Evolutionary conservation across 2,888 invertebrate species (phyloP).

Genomic region (Callimorpha dominula): DNA sequence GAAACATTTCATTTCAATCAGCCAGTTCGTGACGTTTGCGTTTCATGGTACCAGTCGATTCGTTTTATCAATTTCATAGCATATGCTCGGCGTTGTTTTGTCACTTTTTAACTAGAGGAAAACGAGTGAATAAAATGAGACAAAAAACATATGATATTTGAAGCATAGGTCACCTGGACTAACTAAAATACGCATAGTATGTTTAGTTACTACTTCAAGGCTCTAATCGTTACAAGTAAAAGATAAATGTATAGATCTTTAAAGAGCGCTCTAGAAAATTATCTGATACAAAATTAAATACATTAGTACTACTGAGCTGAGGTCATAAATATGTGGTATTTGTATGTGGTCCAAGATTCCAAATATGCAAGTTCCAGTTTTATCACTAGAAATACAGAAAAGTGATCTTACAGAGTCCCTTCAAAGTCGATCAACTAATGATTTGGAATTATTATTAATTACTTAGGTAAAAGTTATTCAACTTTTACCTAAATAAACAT

Average conservation of each 20-base stretch:
- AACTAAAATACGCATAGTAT: background rate
- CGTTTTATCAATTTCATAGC: conserved; percentile 14
- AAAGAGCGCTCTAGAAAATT: background rate
- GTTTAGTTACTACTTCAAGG: background rate
- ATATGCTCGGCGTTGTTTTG: conserved; percentile 6
- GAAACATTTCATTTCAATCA: conserved; percentile 8
- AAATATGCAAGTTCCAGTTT: background rate
- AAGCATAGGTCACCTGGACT: background rate
- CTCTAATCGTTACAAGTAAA: background rate
- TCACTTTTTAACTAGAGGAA: background rate
- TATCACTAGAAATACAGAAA: background rate
- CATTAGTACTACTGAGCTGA: too few species aligned
- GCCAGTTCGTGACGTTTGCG: conserved; percentile 14
- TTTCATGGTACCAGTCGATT: conserved; percentile 1
- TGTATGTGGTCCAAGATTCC: too few species aligned
- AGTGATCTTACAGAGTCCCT: background rate
- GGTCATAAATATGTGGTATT: too few species aligned
- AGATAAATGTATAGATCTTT: background rate
- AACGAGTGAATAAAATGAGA: background rate
- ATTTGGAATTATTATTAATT: too few species aligned
- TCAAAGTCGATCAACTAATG: background rate
- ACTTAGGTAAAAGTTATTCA: too few species aligned
- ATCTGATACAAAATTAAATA: too few species aligned
- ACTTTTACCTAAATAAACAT: too few species aligned
- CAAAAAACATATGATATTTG: background rate